These are phyloP conservation scores for Sphyrna mokarran DNA, from an alignment of 2,113 vertebrate genomes.

Conservation along the genomic window DNA sequence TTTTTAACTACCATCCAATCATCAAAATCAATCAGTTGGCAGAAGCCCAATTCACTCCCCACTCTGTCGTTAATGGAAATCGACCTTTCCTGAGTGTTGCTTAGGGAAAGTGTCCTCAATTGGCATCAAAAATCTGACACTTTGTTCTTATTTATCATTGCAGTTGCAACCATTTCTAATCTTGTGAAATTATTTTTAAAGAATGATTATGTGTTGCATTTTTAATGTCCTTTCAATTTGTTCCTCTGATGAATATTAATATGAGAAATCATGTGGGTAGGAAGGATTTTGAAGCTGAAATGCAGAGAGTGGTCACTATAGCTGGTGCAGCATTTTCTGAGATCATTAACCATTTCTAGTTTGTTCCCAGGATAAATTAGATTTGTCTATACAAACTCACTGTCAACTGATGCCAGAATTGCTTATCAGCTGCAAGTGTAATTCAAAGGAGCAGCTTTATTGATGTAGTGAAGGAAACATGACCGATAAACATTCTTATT, in stretches of 20 bases:
- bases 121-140: not conserved
- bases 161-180: not conserved
- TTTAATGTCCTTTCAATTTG: not conserved
- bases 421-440: not conserved
- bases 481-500: not conserved
- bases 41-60: not conserved
- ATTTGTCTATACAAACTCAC: not conserved
- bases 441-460: not conserved
- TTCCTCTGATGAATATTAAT: not conserved
- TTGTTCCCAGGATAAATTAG: not conserved
- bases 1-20: not conserved
- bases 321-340: not conserved
- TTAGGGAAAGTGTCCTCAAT: not conserved
- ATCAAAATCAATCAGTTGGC: not conserved
- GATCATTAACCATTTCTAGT: not conserved
- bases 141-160: not conserved
- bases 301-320: not conserved
- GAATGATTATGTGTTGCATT: not conserved
- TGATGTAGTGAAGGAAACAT: not conserved
- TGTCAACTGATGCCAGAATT: not conserved
- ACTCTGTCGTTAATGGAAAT: not conserved
- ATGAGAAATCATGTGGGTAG: not conserved
- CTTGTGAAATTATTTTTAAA: not conserved
- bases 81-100: not conserved
- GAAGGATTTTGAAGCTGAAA: not conserved